Percentiles rank a stretch among this genome's conserved stretches.
Evolutionary conservation across 1,140 invertebrate genomes (phyloP).

Genomic region (Zaprionus tsacasi): DNA sequence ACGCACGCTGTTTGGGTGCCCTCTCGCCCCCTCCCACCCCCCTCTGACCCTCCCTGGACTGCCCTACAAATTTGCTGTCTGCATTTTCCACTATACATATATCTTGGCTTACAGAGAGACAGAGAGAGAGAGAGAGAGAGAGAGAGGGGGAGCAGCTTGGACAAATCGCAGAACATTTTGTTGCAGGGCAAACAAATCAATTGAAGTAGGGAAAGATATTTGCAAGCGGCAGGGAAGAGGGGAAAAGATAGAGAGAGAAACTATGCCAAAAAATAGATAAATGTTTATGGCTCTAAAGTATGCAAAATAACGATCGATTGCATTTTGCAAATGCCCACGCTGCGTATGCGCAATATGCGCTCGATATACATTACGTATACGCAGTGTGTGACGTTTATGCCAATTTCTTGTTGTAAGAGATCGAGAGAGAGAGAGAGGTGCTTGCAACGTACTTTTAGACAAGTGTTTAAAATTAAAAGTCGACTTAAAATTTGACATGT

Average conservation of each 20-base stretch:
- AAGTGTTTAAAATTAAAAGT: too few species aligned
- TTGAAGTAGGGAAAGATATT: background rate
- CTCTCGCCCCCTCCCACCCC: background rate
- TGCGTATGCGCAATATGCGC: background rate
- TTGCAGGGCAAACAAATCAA: slow-evolving; percentile 11
- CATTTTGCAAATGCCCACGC: background rate
- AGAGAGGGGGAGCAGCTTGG: background rate
- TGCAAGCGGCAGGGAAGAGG: background rate
- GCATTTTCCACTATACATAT: slow-evolving; percentile 3
- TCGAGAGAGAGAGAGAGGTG: too few species aligned
- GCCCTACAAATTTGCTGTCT: slow-evolving; percentile 9
- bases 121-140: background rate
- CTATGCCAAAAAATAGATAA: background rate
- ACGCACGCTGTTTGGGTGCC: slow-evolving; percentile 41
- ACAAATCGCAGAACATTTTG: slow-evolving; percentile 10
- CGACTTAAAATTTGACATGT: too few species aligned
- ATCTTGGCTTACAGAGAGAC: background rate
- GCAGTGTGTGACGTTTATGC: too few species aligned
- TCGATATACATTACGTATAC: background rate
- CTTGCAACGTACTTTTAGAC: too few species aligned
- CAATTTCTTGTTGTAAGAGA: too few species aligned
- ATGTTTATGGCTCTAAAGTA: background rate
- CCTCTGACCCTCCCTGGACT: background rate
- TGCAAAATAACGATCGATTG: background rate
- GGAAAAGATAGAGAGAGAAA: background rate